phyloP scores from a whole-genome alignment of 2,888 invertebrate genomes.

The Sarcophaga caerulescens region DNA sequence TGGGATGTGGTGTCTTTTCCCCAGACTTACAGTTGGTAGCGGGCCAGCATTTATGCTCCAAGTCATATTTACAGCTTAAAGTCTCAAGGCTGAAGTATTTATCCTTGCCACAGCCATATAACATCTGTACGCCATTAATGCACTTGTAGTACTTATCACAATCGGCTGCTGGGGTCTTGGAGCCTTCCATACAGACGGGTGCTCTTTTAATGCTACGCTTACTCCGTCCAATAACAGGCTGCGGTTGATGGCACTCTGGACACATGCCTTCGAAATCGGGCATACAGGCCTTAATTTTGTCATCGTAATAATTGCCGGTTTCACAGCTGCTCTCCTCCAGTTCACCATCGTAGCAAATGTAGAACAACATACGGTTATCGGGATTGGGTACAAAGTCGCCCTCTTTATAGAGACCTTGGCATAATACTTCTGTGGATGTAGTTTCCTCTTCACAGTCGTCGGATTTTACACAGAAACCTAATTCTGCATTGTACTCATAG shows the following conservation, averaged over 20 bases:
- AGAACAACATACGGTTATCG: constrained; percentile 72
- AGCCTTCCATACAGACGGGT: constrained; percentile 10
- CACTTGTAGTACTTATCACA: constrained; percentile 49
- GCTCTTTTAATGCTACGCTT: constrained; percentile 51
- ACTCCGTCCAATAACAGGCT: constrained; percentile 25
- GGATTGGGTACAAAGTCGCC: constrained; percentile 70
- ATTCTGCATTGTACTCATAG: constrained; percentile 5
- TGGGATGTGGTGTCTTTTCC: constrained; percentile 35
- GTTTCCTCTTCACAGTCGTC: constrained; percentile 1
- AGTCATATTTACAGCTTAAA: constrained; percentile 35
- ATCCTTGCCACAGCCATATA: constrained; percentile 36
- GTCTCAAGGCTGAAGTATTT: constrained; percentile 26
- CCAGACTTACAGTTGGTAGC: constrained; percentile 53
- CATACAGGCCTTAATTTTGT: constrained; percentile 23
- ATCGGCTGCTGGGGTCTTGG: constrained; percentile 15
- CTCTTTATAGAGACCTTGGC: constrained; percentile 64
- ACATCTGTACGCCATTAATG: not conserved
- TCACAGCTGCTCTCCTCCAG: constrained; percentile 71
- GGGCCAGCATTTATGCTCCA: constrained; percentile 20
- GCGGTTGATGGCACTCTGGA: constrained; percentile 29
- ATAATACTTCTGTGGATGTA: not conserved
- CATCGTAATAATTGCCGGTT: constrained; percentile 72
- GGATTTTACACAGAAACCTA: constrained; percentile 20
- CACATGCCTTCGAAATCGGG: constrained; percentile 63
- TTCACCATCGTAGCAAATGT: constrained; percentile 72